Conservation (phyloP, 2,888 invertebrate species). For the Lamproptera curius region DNA sequence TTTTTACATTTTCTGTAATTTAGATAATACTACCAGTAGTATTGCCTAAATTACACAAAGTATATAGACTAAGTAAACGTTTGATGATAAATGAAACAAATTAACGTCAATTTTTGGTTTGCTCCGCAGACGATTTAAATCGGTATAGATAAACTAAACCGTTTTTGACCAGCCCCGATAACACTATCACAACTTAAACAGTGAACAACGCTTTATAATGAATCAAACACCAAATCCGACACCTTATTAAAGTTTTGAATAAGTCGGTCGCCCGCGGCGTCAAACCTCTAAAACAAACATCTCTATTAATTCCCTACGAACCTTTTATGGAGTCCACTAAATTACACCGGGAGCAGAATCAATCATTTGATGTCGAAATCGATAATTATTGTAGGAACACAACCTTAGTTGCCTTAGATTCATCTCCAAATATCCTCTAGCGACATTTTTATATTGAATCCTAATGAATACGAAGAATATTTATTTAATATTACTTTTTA, state of each 20-base stretch:
- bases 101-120: no score
- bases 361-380: conserved; percentile 55
- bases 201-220: conserved; percentile 39
- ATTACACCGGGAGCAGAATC: conserved; percentile 55
- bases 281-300: conserved; percentile 65
- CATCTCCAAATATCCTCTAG: not conserved
- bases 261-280: conserved; percentile 60
- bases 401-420: not conserved
- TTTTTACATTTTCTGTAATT: no score
- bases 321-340: conserved; percentile 44
- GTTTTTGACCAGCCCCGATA: no score
- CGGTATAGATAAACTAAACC: no score
- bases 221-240: conserved; percentile 52
- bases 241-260: conserved; percentile 58
- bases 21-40: no score
- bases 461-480: no score
- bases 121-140: no score
- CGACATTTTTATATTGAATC: not conserved
- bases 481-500: no score
- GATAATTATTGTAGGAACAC: conserved; percentile 60
- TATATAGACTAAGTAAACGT: no score
- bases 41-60: no score
- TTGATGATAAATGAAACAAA: no score
- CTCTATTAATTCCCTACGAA: conserved; percentile 61
- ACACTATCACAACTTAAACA: not conserved